Evolutionary conservation across 1,140 invertebrate genomes (phyloP), one percentile per base, ranked within the genome.

Genomic region (Drosophila gunungcola): DNA sequence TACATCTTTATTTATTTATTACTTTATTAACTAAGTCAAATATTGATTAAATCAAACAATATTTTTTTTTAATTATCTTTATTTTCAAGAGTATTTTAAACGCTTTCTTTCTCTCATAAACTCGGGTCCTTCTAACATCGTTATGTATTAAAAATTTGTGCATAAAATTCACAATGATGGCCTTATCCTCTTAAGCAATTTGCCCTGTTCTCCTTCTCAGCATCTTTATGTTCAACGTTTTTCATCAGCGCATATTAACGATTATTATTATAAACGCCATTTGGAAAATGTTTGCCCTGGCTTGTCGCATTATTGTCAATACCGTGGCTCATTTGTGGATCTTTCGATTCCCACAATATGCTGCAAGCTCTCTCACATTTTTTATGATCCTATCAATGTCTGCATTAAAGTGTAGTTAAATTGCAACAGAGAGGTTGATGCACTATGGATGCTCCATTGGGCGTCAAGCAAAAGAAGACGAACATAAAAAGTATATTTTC

Each of bases 261-360:
- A 75, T 83, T 76, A 76, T 80, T 63, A 76, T 77, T 60, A 76
- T 72, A 62, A 73, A 58, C 52, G 67, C 42, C 46, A 49, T 79
- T 42, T 27, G 21, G 27, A 70, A 45, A 84, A 75, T 73, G 67
- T 78, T 69, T 63, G 51, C 46, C 77, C 58, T 27, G 68, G 45
- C 52, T 57, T 73, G 56, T 62, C 57, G 54, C 68, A 69, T 74
- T 82, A 69, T 57, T 64, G 74, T 69, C 74, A 43, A 69, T 69
- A 69, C 56, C 67, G 67, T 39, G 62, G 61, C 41, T 41, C 61
- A 54, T 54, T 67, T 67, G 61, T 32, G 41, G 10, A 21, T 75
- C 38, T 38, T 52, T 29, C 53, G 29, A 32, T 54, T 51, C 42
- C 1, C 49, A 55, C 52, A 56, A 77, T 69, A 41, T 70, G 54